These are phyloP conservation scores for Heterotis niloticus DNA, from an alignment of 2,113 vertebrate species.

Conservation along the genomic window DNA sequence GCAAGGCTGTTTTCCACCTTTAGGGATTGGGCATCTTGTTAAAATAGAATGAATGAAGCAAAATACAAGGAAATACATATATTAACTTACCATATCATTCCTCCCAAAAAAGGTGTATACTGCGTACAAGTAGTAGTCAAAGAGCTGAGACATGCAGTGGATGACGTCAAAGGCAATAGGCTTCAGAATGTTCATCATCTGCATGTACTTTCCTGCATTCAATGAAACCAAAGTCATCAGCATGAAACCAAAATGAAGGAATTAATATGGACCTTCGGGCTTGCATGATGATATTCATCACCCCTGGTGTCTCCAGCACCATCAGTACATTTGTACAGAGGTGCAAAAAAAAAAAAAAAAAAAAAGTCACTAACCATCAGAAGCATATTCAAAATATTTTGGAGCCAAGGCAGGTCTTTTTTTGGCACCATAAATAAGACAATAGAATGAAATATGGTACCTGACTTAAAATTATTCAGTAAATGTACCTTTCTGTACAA, in stretches of 20 bases:
- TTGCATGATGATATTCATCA: background rate
- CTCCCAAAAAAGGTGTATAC: constrained; percentile 96
- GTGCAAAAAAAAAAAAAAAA: too few relatives aligned
- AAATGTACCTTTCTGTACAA: background rate
- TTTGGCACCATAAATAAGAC: background rate
- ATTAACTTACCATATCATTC: constrained; percentile 83
- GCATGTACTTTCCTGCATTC: constrained; percentile 90
- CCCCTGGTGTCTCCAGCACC: background rate
- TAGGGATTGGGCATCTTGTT: too few relatives aligned
- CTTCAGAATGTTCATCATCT: constrained; percentile 99
- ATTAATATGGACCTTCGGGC: background rate
- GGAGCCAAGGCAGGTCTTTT: too few relatives aligned
- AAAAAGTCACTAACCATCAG: too few relatives aligned
- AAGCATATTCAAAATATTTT: too few relatives aligned
- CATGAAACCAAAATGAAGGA: background rate
- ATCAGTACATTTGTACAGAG: background rate
- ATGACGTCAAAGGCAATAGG: constrained; percentile 98
- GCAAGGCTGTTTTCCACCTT: too few relatives aligned
- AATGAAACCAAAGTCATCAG: background rate
- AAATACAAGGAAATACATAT: background rate
- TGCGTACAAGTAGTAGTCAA: constrained; percentile 96
- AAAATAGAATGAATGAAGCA: too few relatives aligned
- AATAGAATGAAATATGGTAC: background rate
- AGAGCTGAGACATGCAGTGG: constrained; percentile 96
- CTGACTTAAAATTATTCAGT: background rate